Evolutionary conservation across 2,113 vertebrate species (phyloP).

Genomic region (Paracyprichromis sp.): DNA sequence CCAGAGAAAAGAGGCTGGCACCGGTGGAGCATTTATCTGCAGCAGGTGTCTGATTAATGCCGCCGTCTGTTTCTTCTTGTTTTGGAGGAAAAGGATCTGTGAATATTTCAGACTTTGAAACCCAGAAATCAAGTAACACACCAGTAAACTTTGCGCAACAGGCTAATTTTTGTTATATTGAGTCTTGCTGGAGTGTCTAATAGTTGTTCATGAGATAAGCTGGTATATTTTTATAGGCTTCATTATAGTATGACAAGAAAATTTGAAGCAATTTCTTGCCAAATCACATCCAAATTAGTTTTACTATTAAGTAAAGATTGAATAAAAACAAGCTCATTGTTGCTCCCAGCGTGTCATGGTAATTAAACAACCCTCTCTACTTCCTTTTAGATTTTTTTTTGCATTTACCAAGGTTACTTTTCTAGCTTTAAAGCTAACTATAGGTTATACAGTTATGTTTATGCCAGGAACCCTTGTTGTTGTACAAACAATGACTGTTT

Average conservation of each 20-base stretch:
- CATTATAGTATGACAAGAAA: neutral
- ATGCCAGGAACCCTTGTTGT: neutral
- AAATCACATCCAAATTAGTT: neutral
- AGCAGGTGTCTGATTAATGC: slow-evolving; percentile 40
- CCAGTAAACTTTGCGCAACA: neutral
- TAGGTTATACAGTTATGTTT: neutral
- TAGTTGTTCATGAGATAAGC: neutral
- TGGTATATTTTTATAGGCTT: neutral
- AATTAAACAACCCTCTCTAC: neutral
- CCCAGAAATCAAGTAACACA: neutral
- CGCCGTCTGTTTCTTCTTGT: neutral
- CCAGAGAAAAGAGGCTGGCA: slow-evolving; percentile 20
- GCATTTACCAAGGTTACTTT: neutral
- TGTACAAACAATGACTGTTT: neutral
- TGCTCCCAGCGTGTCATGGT: neutral
- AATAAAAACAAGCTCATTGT: neutral
- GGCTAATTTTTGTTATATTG: neutral
- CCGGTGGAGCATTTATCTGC: slow-evolving; percentile 3
- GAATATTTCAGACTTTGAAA: neutral
- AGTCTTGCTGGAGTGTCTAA: neutral
- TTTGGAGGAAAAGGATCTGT: neutral
- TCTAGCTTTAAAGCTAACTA: neutral
- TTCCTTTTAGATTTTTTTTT: neutral
- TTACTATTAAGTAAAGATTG: neutral
- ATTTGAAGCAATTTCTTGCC: neutral